Evolutionary conservation across 2,113 vertebrate species (phyloP), one percentile per base, ranked within the genome.

Genomic region (Lepisosteus osseus): DNA sequence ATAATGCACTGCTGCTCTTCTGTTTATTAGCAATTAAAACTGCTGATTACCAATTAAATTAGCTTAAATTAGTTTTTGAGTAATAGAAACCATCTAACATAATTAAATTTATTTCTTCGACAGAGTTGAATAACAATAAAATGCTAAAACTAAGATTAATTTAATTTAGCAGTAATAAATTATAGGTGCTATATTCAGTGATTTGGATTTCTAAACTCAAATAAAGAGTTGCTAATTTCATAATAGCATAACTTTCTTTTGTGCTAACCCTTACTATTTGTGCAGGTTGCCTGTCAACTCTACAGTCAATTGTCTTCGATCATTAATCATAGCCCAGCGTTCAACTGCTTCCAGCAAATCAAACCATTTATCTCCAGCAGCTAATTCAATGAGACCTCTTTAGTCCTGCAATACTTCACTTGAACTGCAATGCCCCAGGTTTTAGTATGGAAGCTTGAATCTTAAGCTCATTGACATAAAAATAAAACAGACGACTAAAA

Each of bases 261-360:
- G 76, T 44, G 40, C 56, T 41, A 15, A 40, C 68, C 41, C n/a
- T 56, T 44, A 57, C 2, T 83, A 75, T 79, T 86, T 82, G 81
- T 61, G 57, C 74, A 82, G 72, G 45, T 70, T 73, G 71, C 57
- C 70, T 62, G 61, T 85, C 75, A 70, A 72, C 77, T 81, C 70
- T 74, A 78, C 77, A 74, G 79, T 72, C 78, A 77, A 80, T 79
- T 79, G 78, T 81, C 75, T 76, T 72, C 71, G 71, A 74, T 83
- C 87, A 87, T 90, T 87, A 85, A 86, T 87, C 88, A 88, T 75
- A 64, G 66, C 59, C 63, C 75, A 78, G 56, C 77, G 78, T 73
- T 73, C 56, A 73, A 77, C 75, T 57, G 72, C 75, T 71, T 69
- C 72, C 68, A 61, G 74, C 75, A 78, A 85, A 84, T 80, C 76